A percentile compares a stretch with the other conserved stretches of the same genome.
These are phyloP conservation scores for Marasmarcha lunaedactyla DNA, from an alignment of 2,888 invertebrate species.

Conservation along the genomic window DNA sequence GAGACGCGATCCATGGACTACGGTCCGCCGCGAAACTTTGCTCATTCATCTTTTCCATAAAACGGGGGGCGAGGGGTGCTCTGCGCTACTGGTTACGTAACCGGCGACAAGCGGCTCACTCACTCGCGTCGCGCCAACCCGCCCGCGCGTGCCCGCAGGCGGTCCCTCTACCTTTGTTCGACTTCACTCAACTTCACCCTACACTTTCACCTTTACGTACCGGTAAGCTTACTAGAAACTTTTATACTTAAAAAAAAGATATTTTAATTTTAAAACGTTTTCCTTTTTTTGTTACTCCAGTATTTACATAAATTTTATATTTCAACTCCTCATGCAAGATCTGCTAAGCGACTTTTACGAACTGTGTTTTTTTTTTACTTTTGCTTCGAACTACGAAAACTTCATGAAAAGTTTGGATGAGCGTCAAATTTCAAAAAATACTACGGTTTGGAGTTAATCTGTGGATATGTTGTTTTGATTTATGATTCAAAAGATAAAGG, in stretches of 20 bases:
- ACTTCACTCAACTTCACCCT: not conserved
- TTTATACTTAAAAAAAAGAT: not conserved
- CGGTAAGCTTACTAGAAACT: not conserved
- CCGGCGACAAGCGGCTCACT: not conserved
- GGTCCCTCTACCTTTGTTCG: not conserved
- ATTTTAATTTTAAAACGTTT: not conserved
- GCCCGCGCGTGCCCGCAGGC: no score
- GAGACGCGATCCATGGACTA: conserved; percentile 52
- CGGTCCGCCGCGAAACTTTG: conserved; percentile 61
- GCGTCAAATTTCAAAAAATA: no score
- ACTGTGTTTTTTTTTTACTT: no score
- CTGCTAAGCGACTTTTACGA: not conserved
- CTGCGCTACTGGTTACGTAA: conserved; percentile 5
- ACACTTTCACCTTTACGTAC: not conserved
- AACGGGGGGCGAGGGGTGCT: conserved; percentile 22
- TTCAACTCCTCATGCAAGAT: not conserved
- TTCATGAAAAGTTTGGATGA: no score
- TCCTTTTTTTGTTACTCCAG: not conserved
- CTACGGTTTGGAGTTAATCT: no score
- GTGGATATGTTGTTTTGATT: no score
- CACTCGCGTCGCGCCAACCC: no score
- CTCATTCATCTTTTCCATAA: conserved; percentile 67
- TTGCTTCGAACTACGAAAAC: no score
- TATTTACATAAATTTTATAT: not conserved
- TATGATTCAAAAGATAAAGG: no score